Conservation (phyloP, 2,113 vertebrate genomes). For the Oxygymnocypris stewartii region DNA sequence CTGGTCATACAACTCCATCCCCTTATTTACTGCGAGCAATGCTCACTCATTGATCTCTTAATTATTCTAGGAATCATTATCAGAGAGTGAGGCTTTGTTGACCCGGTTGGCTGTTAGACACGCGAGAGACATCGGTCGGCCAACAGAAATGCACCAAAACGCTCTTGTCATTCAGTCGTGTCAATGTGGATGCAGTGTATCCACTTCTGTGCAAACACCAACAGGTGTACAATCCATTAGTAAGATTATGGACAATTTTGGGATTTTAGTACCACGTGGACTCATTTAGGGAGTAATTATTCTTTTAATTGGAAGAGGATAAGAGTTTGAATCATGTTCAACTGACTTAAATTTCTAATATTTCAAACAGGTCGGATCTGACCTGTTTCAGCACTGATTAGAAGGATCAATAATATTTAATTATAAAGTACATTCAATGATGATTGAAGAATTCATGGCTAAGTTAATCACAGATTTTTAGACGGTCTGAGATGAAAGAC, state of each 20-base stretch:
- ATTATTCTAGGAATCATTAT: conserved; percentile 61
- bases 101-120: conserved; percentile 24
- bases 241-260: not conserved
- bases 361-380: not conserved
- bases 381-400: not conserved
- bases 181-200: conserved; percentile 45
- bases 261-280: not conserved
- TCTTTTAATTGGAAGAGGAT: not conserved
- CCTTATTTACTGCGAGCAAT: conserved; percentile 41
- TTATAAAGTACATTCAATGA: not conserved
- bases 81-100: conserved; percentile 25
- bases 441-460: not conserved
- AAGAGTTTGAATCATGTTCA: not conserved
- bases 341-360: not conserved
- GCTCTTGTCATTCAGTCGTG: conserved; percentile 26
- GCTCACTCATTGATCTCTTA: conserved; percentile 57
- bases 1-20: not conserved
- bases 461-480: not conserved
- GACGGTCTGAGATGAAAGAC: not conserved
- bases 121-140: not conserved
- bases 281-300: not conserved
- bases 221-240: conserved; percentile 29
- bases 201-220: conserved; percentile 17
- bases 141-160: not conserved
- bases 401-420: not conserved